A percentile compares a stretch with the other conserved stretches of the same genome.
Conservation (phyloP, 2,888 invertebrate species). For the Drosophila algonquin region DNA sequence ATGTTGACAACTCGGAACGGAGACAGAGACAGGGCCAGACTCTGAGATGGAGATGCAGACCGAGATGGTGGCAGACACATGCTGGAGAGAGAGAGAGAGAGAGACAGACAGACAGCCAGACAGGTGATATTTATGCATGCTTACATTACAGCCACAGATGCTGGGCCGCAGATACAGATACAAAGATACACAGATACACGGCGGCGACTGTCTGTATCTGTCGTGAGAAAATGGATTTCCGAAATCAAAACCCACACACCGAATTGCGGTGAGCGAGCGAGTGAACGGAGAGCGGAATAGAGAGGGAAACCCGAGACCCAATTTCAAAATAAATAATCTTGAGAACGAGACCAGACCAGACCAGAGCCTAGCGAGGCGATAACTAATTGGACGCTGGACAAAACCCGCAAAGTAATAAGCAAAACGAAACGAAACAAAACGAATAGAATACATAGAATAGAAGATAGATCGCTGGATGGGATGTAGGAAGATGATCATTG, state of each 20-base stretch:
- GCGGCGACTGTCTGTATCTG: slow-evolving; percentile 48
- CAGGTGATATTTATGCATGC: slow-evolving; percentile 77
- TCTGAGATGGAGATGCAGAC: slow-evolving; percentile 13
- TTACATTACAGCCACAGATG: slow-evolving; percentile 54
- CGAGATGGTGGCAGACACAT: slow-evolving; percentile 5
- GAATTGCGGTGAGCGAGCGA: slow-evolving; percentile 8
- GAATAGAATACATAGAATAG: slow-evolving; percentile 14
- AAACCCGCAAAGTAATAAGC: slow-evolving; percentile 51
- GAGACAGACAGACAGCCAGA: slow-evolving; percentile 20
- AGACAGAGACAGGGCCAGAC: slow-evolving; percentile 34
- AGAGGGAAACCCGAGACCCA: slow-evolving; percentile 32
- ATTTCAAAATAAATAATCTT: slow-evolving; percentile 45
- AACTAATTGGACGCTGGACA: slow-evolving; percentile 56
- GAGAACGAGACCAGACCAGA: slow-evolving; percentile 43
- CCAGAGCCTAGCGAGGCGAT: slow-evolving; percentile 37
- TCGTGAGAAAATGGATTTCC: slow-evolving; percentile 75
- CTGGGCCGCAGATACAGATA: slow-evolving; percentile 41
- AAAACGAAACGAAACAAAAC: slow-evolving; percentile 2
- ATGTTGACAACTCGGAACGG: slow-evolving; percentile 68
- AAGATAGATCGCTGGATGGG: neutral
- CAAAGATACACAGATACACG: slow-evolving; percentile 1
- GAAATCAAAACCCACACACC: slow-evolving; percentile 54
- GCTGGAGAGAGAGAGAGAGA: slow-evolving; percentile 8
- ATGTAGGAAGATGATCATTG: neutral
- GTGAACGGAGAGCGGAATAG: neutral